Base-by-base conservation (phyloP, 1,140 invertebrate species). In the Psix sp. region DNA sequence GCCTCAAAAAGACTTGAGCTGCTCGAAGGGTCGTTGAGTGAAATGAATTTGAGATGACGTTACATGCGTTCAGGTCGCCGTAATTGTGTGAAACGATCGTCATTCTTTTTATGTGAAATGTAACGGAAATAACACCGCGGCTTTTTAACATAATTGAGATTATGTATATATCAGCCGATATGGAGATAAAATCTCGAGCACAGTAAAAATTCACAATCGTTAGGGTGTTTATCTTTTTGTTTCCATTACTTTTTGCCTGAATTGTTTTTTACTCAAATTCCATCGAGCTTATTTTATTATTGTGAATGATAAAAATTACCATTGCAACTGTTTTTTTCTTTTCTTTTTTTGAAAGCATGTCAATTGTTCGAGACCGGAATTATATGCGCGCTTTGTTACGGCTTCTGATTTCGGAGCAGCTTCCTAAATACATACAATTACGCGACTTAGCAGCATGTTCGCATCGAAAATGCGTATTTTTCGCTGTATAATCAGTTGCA, bases 391-490 rank as follows among this genome's bases (percentile, higher is more conserved):
- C 13, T 18, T 16, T 56, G 62, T 66, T 52, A 52, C 45, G n/a
- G 62, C 62, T 66, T 56, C 26, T 66, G 62, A 66, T 66, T 66
- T 66, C 24, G 51, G 49, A 56, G 51, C 59, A 63, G 39, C 51
- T 48, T 56, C 43, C 51, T 66, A 49, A 65, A 56, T 66, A 40
- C 51, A 66, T 66, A 56, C 62, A 35, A 66, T 66, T 49, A 52
- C 10, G 29, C n/a, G 15, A 42, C 46, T 43, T n/a, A n/a, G n/a
- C n/a, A n/a, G n/a, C n/a, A 24, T 26, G 29, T 29, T 24, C 15
- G 16, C 7, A 35, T 36, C 14, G 5, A 14, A 35, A 17, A 38
- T 35, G n/a, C 29, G 15, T 5, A n/a, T 20, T 10, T 4, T 33
- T n/a, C 40, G n/a, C 26, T 35, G 13, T 59, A 17, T 46, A 26